phyloP scores from a whole-genome alignment of 2,113 vertebrate species.

The Larimichthys crocea region DNA sequence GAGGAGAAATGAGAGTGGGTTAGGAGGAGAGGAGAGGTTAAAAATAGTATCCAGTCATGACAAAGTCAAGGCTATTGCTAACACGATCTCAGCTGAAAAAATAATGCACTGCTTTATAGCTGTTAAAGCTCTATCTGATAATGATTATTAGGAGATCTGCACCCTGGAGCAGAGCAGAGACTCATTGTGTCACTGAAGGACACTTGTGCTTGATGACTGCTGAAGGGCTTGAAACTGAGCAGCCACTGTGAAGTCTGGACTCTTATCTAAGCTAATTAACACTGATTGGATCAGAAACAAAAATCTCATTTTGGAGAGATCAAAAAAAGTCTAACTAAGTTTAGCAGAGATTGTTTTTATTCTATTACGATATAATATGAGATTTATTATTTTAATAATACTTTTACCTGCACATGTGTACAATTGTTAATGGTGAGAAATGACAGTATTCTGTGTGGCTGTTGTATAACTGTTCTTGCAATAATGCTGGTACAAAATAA shows the following conservation, averaged over 20 bases:
- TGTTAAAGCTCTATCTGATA: not conserved
- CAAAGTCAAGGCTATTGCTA: slow-evolving; percentile 1
- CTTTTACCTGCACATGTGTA: not conserved
- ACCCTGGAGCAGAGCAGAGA: not conserved
- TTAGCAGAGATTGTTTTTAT: not conserved
- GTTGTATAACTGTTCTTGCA: not conserved
- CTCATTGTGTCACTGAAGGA: slow-evolving; percentile 23
- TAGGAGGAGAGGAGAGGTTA: not conserved
- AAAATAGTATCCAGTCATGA: slow-evolving; percentile 1
- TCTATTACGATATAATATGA: not conserved
- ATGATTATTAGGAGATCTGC: slow-evolving; percentile 25
- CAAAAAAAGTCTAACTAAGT: slow-evolving; percentile 19
- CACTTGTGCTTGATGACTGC: slow-evolving; percentile 7
- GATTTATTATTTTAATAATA: not conserved
- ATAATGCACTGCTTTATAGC: slow-evolving; percentile 4
- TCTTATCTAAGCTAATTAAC: slow-evolving; percentile 38
- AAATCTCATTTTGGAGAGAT: slow-evolving; percentile 12
- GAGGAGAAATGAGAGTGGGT: not conserved
- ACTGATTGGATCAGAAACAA: not conserved
- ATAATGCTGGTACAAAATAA: not conserved
- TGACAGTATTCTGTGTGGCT: not conserved
- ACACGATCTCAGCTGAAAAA: slow-evolving; percentile 9
- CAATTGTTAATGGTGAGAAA: not conserved
- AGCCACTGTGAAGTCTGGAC: slow-evolving; percentile 18
- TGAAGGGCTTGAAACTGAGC: slow-evolving; percentile 18